phyloP scores from a whole-genome alignment of 2,797 vertebrate species.

The Gymnoscopelus braueri region DNA sequence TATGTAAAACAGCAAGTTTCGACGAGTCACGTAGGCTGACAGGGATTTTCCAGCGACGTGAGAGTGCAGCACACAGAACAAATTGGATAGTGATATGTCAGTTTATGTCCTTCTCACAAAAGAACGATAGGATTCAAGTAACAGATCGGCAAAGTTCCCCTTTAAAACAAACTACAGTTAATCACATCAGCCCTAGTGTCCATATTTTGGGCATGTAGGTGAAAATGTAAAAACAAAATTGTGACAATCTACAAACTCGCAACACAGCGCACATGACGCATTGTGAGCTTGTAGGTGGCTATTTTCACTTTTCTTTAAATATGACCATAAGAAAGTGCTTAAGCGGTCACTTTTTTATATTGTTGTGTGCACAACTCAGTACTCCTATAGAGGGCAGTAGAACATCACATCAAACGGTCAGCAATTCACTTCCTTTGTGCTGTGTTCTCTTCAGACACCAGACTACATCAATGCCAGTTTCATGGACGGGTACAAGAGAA shows the following conservation, averaged over 20 bases:
- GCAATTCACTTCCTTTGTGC: background rate
- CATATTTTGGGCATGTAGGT: background rate
- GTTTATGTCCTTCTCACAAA: no score
- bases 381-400: slow-evolving; percentile 35
- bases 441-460: slow-evolving; percentile 75
- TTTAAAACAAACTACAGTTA: no score
- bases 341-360: background rate
- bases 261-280: no score
- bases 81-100: no score
- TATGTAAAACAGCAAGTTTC: no score
- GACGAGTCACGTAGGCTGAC: no score
- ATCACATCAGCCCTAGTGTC: background rate
- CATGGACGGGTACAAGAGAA: slow-evolving; percentile 89
- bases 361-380: background rate
- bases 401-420: background rate
- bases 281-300: background rate
- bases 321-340: background rate
- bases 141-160: no score
- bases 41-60: no score
- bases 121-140: no score
- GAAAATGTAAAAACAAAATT: no score
- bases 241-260: no score
- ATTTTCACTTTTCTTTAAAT: background rate
- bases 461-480: slow-evolving; percentile 90
- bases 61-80: no score